Evolutionary conservation across 1,140 invertebrate species (phyloP).

Genomic region (Drosophila melanica): DNA sequence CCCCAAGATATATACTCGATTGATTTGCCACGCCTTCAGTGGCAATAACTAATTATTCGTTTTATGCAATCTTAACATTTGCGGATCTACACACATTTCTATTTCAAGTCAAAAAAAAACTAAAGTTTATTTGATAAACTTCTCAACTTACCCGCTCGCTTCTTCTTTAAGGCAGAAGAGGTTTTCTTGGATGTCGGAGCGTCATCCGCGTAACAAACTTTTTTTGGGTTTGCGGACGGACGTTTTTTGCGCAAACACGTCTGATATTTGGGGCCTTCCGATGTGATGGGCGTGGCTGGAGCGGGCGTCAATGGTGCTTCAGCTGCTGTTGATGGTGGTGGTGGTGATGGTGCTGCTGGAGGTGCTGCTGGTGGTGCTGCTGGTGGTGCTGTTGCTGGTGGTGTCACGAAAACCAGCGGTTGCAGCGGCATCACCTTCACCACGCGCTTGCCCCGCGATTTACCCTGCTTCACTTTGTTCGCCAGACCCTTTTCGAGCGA

Average conservation of each 20-base stretch:
- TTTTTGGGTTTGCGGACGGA: not conserved
- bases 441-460: not conserved
- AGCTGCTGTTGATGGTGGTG: not conserved
- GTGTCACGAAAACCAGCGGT: conserved; percentile 43
- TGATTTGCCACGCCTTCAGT: too few relatives aligned
- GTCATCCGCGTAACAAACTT: too few relatives aligned
- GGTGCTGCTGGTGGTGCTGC: not conserved
- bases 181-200: too few relatives aligned
- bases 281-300: not conserved
- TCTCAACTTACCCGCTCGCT: too few relatives aligned
- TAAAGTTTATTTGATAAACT: too few relatives aligned
- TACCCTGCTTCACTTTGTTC: not conserved
- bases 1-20: too few relatives aligned
- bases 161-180: too few relatives aligned
- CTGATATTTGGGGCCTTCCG: not conserved
- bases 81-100: too few relatives aligned
- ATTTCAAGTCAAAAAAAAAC: too few relatives aligned
- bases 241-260: not conserved
- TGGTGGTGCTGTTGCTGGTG: not conserved
- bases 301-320: too few relatives aligned
- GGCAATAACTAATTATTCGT: too few relatives aligned
- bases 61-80: too few relatives aligned
- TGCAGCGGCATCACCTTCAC: conserved; percentile 47
- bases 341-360: not conserved
- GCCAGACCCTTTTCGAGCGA: not conserved